A percentile compares a stretch with the other conserved stretches of the same genome.
phyloP scores from a whole-genome alignment of 2,797 vertebrate genomes.

The Microchirus variegatus region DNA sequence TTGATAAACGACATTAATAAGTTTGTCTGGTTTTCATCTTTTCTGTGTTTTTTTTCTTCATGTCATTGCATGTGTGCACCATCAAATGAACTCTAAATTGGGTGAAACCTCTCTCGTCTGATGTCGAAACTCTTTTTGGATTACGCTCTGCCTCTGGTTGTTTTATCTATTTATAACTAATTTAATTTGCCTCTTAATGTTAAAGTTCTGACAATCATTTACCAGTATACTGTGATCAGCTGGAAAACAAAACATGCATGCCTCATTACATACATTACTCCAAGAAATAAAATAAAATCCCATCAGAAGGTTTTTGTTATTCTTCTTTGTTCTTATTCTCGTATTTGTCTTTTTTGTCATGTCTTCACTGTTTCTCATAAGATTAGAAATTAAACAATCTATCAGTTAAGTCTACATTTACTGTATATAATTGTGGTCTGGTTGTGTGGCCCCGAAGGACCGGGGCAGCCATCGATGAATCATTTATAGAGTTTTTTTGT shows the following conservation, averaged over 20 bases:
- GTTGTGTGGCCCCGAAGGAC: not conserved
- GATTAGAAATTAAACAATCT: slow-evolving; percentile 1
- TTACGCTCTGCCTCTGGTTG: not conserved
- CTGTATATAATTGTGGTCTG: not conserved
- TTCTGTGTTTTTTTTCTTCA: not conserved
- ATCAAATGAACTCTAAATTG: slow-evolving; percentile 16
- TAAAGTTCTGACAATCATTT: too few species aligned
- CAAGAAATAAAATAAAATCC: not conserved
- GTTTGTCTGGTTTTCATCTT: not conserved
- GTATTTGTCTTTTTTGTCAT: too few species aligned
- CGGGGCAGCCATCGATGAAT: too few species aligned
- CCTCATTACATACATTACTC: not conserved
- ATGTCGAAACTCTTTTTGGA: not conserved
- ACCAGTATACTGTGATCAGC: too few species aligned
- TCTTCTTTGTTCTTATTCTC: too few species aligned
- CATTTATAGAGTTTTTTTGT: too few species aligned
- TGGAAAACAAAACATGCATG: not conserved
- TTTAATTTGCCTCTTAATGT: too few species aligned
- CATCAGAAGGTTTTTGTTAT: not conserved
- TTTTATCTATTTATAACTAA: too few species aligned
- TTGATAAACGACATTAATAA: too few species aligned
- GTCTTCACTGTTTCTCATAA: not conserved
- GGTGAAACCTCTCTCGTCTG: not conserved
- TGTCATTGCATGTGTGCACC: not conserved
- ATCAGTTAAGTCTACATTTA: not conserved